Evolutionary conservation across 2,797 vertebrate genomes (phyloP).

Genomic region (Phrynocephalus vlangalii): DNA sequence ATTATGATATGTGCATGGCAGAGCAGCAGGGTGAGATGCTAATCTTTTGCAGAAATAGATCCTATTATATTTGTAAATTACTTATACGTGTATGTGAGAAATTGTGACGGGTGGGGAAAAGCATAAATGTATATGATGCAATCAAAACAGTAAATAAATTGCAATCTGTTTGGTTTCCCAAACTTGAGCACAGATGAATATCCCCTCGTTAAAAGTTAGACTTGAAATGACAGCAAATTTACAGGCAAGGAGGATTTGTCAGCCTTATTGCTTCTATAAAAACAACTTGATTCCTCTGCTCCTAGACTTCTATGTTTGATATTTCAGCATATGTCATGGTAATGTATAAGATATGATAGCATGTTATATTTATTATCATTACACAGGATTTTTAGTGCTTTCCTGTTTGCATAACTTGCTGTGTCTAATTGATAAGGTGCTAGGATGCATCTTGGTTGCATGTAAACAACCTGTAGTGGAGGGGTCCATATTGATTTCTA

Average conservation of each 20-base stretch:
- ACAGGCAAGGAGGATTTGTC: neutral
- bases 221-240: slow-evolving; percentile 8
- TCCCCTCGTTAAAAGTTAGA: neutral
- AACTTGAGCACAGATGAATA: neutral
- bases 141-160: neutral
- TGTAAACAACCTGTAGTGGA: no score
- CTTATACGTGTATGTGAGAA: fast-evolving
- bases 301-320: neutral
- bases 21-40: neutral
- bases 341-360: neutral
- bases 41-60: slow-evolving; percentile 1
- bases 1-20: fast-evolving
- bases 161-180: fast-evolving
- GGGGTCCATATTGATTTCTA: neutral
- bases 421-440: neutral
- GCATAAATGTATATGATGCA: fast-evolving
- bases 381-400: no score
- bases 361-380: no score
- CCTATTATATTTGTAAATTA: neutral
- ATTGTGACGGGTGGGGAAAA: neutral
- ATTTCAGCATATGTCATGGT: neutral
- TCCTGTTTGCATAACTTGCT: no score
- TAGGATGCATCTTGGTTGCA: no score
- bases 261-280: neutral
- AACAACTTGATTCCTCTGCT: neutral